Percentiles rank a stretch among this genome's conserved stretches.
These are phyloP conservation scores for Cecropterus lyciades DNA, from an alignment of 1,140 invertebrate genomes.

Conservation along the genomic window DNA sequence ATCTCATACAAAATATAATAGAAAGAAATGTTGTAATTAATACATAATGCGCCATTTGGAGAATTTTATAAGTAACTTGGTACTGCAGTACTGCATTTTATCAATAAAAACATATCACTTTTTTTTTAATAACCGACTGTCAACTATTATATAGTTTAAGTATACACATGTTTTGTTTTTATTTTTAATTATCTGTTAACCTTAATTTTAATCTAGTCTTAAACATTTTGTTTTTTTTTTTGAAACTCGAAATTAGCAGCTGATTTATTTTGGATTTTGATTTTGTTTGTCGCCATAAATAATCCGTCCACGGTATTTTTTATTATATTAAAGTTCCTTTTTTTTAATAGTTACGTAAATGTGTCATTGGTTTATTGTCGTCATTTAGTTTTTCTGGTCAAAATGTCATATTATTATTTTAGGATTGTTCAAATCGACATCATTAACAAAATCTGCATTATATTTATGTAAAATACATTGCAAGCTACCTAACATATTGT, in stretches of 20 bases:
- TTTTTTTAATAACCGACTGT: constrained; percentile 12
- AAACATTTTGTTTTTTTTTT: constrained; percentile 31
- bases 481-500: background rate
- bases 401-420: constrained; percentile 3
- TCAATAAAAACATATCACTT: constrained; percentile 10
- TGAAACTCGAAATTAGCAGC: constrained; percentile 25
- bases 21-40: no score
- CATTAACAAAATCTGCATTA: background rate
- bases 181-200: constrained; percentile 35
- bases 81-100: no score
- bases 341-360: background rate
- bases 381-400: constrained; percentile 13
- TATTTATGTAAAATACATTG: background rate
- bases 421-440: constrained; percentile 11
- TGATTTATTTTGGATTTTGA: background rate
- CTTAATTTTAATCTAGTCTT: constrained; percentile 41
- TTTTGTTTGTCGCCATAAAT: constrained; percentile 16
- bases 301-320: constrained; percentile 31
- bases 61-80: no score
- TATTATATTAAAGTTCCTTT: constrained; percentile 17
- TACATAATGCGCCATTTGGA: no score
- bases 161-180: constrained; percentile 37
- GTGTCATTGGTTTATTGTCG: constrained; percentile 9
- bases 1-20: no score
- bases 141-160: constrained; percentile 13